phyloP scores from a whole-genome alignment of 2,888 invertebrate genomes.

The Germaria angustata region DNA sequence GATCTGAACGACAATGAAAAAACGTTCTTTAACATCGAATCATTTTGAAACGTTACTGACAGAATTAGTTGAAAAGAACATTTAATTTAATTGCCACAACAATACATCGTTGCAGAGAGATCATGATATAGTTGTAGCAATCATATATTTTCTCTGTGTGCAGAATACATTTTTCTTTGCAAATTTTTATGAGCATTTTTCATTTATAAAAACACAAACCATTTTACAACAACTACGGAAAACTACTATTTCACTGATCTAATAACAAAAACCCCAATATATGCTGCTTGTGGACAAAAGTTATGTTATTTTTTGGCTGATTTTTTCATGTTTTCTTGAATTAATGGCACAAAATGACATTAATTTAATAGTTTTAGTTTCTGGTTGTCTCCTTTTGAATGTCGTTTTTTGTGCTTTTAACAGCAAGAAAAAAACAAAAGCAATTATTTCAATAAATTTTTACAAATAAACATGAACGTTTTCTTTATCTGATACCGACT shows the following conservation, averaged over 20 bases:
- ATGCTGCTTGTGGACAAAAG: slow-evolving; percentile 16
- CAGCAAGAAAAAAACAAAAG: neutral
- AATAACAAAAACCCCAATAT: slow-evolving; percentile 8
- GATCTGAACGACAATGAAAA: too few relatives aligned
- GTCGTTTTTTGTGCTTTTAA: slow-evolving; percentile 1
- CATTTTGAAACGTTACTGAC: too few relatives aligned
- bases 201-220: neutral
- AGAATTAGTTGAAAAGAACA: too few relatives aligned
- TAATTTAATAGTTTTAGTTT: slow-evolving; percentile 55
- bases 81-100: too few relatives aligned
- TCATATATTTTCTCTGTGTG: too few relatives aligned
- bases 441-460: slow-evolving; percentile 33
- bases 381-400: neutral
- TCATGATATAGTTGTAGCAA: too few relatives aligned
- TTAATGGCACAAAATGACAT: slow-evolving; percentile 51
- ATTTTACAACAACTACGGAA: neutral
- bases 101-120: too few relatives aligned
- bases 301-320: slow-evolving; percentile 43
- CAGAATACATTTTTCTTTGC: too few relatives aligned
- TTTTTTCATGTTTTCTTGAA: slow-evolving; percentile 51
- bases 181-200: too few relatives aligned
- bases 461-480: neutral
- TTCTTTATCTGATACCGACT: slow-evolving; percentile 16
- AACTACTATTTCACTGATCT: neutral
- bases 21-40: too few relatives aligned